Percentiles rank a stretch among this genome's conserved stretches.
phyloP scores from a whole-genome alignment of 2,797 vertebrate genomes.

The Chelonia mydas region DNA sequence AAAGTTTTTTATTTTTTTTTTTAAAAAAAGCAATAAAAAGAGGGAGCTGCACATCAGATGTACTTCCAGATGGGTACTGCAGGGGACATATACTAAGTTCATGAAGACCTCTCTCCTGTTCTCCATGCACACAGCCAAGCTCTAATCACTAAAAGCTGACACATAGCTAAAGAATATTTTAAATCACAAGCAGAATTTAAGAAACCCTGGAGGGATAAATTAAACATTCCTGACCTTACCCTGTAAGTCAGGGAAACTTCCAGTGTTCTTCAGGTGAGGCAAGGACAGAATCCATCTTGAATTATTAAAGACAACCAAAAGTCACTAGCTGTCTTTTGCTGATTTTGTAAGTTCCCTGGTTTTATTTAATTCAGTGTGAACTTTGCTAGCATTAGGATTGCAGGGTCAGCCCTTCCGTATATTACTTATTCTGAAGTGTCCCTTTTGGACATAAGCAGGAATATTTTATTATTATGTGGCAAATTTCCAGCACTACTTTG shows the following conservation, averaged over 20 bases:
- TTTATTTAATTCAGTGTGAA: neutral
- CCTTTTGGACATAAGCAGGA: neutral
- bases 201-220: neutral
- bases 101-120: neutral
- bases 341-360: neutral
- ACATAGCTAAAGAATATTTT: neutral
- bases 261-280: neutral
- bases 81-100: neutral
- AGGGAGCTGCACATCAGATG: neutral
- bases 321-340: neutral
- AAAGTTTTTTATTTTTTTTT: too few relatives aligned
- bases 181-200: neutral
- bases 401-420: neutral
- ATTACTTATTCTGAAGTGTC: neutral
- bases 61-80: neutral
- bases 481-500: too few relatives aligned
- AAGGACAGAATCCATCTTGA: neutral
- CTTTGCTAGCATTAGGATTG: neutral
- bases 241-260: neutral
- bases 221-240: neutral
- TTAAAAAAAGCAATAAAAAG: too few relatives aligned
- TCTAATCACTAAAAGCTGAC: neutral
- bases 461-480: neutral
- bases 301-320: neutral
- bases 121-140: accelerated